These are phyloP conservation scores for Hypanus sabinus DNA, from an alignment of 2,113 vertebrate species.

Conservation along the genomic window DNA sequence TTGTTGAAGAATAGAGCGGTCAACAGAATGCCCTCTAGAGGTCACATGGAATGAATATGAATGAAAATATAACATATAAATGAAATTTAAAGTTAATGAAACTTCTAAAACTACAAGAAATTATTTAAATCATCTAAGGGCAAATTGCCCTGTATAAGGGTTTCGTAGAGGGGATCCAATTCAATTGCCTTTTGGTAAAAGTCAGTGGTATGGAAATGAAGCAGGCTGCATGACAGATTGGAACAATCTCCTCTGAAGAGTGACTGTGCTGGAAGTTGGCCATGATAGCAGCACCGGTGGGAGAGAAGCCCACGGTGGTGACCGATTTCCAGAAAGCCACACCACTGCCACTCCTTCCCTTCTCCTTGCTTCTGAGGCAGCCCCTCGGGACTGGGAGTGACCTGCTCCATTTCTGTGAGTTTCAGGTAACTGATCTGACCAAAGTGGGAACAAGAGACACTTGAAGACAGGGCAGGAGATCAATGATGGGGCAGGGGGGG, in stretches of 20 bases:
- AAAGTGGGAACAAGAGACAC: too few relatives aligned
- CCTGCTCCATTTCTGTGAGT: too few relatives aligned
- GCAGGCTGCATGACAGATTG: neutral
- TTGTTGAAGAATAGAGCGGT: neutral
- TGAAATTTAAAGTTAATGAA: neutral
- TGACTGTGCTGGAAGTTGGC: neutral
- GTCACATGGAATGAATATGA: neutral
- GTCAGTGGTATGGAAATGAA: neutral
- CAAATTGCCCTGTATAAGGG: neutral
- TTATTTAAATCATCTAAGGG: too few relatives aligned
- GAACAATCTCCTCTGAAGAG: neutral
- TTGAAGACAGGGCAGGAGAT: too few relatives aligned
- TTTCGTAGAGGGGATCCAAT: neutral
- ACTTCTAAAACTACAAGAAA: neutral
- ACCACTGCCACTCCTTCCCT: neutral
- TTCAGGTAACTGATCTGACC: too few relatives aligned
- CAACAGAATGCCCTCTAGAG: constrained; percentile 16
- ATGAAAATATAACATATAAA: neutral
- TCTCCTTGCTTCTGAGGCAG: too few relatives aligned
- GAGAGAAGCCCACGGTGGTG: neutral
- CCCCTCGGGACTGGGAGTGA: too few relatives aligned
- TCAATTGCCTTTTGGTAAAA: neutral
- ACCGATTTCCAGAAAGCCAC: neutral
- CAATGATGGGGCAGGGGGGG: too few relatives aligned
- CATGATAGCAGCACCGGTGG: too few relatives aligned